phyloP scores from a whole-genome alignment of 2,113 vertebrate genomes.

The Toxostoma redivivum region DNA sequence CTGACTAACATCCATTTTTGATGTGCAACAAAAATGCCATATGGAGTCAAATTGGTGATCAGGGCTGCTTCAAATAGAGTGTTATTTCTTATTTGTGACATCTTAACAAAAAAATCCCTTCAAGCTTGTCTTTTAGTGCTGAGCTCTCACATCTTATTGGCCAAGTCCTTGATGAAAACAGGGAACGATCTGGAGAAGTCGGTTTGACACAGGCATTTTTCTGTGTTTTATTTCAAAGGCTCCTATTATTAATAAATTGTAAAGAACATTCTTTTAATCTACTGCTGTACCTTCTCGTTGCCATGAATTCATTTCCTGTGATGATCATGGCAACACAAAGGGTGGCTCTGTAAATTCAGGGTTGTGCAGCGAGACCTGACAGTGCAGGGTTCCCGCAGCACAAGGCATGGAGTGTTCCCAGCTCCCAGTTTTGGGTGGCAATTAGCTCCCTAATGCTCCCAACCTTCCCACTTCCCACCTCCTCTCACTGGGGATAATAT shows the following conservation, averaged over 20 bases:
- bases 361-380: not conserved
- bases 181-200: not conserved
- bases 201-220: not conserved
- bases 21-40: slow-evolving; percentile 30
- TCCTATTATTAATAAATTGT: slow-evolving; percentile 8
- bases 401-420: not conserved
- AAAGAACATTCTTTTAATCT: not conserved
- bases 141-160: not conserved
- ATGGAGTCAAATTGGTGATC: slow-evolving; percentile 42
- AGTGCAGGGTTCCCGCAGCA: not conserved
- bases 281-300: not conserved
- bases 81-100: slow-evolving; percentile 16
- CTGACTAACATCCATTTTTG: slow-evolving; percentile 35
- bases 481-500: slow-evolving; percentile 43
- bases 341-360: not conserved
- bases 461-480: slow-evolving; percentile 62
- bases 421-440: slow-evolving; percentile 29
- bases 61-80: slow-evolving; percentile 1
- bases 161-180: not conserved
- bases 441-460: slow-evolving; percentile 49
- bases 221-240: not conserved
- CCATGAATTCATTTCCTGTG: not conserved
- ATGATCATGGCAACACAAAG: not conserved
- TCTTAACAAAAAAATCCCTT: not conserved
- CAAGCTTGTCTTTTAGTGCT: slow-evolving; percentile 2